Evolutionary conservation across 2,113 vertebrate genomes (phyloP).

Genomic region (Camelus dromedarius): DNA sequence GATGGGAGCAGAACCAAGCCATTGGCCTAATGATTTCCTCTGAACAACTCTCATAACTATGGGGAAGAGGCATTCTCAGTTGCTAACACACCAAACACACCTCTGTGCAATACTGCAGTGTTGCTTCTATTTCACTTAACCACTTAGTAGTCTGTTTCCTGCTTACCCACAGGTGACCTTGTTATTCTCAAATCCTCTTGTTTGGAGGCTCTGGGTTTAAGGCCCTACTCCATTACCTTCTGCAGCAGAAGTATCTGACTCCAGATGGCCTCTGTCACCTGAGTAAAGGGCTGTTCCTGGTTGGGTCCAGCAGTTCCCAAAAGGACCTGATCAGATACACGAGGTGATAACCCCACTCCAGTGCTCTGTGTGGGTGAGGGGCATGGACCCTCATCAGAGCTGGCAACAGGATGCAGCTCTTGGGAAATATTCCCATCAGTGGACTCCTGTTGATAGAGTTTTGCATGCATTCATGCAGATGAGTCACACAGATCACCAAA

Average conservation of each 20-base stretch:
- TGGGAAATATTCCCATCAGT: background rate
- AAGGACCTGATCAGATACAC: background rate
- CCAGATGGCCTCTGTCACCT: background rate
- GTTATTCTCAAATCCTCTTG: background rate
- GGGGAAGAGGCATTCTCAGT: background rate
- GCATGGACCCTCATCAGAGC: background rate
- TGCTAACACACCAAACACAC: background rate
- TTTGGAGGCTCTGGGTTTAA: background rate
- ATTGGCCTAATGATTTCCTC: background rate
- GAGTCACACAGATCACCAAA: slow-evolving; percentile 7
- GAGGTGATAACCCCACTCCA: background rate
- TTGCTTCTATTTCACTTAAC: slow-evolving; percentile 33
- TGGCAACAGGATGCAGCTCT: background rate
- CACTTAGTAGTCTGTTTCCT: slow-evolving; percentile 5
- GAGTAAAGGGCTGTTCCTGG: background rate
- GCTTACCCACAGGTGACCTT: background rate
- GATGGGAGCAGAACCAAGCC: background rate
- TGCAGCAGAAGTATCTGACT: background rate
- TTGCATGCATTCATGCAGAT: background rate
- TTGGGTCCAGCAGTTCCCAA: background rate
- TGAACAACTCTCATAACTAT: background rate
- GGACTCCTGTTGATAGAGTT: background rate
- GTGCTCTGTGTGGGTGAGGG: background rate
- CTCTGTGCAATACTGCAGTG: background rate
- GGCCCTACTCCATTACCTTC: background rate